These are phyloP conservation scores for Unio delphinus DNA, from an alignment of 2,888 invertebrate species.

Conservation along the genomic window DNA sequence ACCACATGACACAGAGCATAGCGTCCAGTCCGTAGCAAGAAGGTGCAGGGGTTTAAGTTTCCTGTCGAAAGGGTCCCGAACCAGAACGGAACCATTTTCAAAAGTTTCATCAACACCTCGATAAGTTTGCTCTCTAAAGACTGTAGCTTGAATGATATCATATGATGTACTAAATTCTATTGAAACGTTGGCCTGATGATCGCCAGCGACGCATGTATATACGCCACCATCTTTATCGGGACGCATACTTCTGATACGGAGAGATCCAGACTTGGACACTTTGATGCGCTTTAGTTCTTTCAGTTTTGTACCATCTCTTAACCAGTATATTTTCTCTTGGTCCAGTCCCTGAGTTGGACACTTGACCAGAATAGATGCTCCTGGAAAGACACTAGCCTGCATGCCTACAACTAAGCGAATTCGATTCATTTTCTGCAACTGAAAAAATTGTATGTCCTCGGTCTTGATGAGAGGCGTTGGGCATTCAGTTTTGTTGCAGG, in stretches of 20 bases:
- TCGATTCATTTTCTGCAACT: slow-evolving; percentile 52
- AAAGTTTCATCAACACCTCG: slow-evolving; percentile 15
- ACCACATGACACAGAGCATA: slow-evolving; percentile 58
- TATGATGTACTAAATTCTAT: slow-evolving; percentile 51
- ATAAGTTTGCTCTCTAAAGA: slow-evolving; percentile 40
- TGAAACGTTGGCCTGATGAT: slow-evolving; percentile 48
- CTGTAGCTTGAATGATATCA: slow-evolving; percentile 50
- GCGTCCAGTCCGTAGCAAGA: slow-evolving; percentile 52
- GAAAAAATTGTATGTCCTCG: slow-evolving; percentile 53
- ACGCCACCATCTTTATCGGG: slow-evolving; percentile 54
- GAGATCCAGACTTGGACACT: slow-evolving; percentile 44
- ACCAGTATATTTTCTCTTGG: slow-evolving; percentile 60
- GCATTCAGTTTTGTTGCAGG: slow-evolving; percentile 50
- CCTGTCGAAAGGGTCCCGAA: slow-evolving; percentile 55
- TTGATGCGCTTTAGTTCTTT: slow-evolving; percentile 40
- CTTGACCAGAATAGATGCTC: slow-evolving; percentile 55
- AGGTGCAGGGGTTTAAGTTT: slow-evolving; percentile 45
- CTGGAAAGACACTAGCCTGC: slow-evolving; percentile 57
- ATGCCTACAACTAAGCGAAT: slow-evolving; percentile 58
- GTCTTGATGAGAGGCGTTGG: slow-evolving; percentile 52
- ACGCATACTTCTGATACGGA: slow-evolving; percentile 49
- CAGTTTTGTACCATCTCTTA: slow-evolving; percentile 46
- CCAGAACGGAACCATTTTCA: slow-evolving; percentile 31
- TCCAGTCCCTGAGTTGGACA: slow-evolving; percentile 61
- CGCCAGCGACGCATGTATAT: slow-evolving; percentile 60